phyloP scores from a whole-genome alignment of 1,140 invertebrate species.

The Diachasma alloeum region DNA sequence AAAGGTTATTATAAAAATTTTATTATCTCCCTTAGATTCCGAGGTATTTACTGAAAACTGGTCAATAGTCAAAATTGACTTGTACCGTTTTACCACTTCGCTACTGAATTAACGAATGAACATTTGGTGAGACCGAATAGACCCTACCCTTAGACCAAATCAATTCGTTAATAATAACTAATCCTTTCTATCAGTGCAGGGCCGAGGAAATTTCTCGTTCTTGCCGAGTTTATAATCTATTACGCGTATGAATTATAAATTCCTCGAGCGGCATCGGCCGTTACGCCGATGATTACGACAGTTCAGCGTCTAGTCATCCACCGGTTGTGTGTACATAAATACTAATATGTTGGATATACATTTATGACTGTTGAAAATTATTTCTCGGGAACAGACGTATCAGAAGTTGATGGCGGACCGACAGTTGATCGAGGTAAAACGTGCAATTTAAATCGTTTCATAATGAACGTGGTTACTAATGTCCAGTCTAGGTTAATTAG shows the following conservation, averaged over 20 bases:
- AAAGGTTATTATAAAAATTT: too few species aligned
- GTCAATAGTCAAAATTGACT: too few species aligned
- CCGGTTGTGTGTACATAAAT: not conserved
- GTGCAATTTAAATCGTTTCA: slow-evolving; percentile 25
- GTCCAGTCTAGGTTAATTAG: not conserved
- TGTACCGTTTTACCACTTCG: too few species aligned
- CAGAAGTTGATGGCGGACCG: not conserved
- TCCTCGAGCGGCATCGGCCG: slow-evolving; percentile 13
- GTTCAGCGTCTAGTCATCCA: slow-evolving; percentile 17
- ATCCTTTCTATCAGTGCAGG: not conserved
- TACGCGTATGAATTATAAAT: slow-evolving; percentile 1
- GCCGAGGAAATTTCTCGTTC: not conserved
- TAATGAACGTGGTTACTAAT: slow-evolving; percentile 6
- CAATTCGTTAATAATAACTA: not conserved
- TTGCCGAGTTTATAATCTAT: not conserved
- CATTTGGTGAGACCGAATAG: too few species aligned
- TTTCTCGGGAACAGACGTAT: not conserved
- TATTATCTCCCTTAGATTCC: too few species aligned
- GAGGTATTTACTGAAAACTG: too few species aligned
- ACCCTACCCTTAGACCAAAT: too few species aligned
- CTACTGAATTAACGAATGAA: too few species aligned
- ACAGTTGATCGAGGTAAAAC: not conserved
- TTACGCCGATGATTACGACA: slow-evolving; percentile 24
- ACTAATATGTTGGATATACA: not conserved
- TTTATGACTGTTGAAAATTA: not conserved